Base-by-base conservation (phyloP, 1,140 invertebrate genomes). In the Cyclina sinensis region DNA sequence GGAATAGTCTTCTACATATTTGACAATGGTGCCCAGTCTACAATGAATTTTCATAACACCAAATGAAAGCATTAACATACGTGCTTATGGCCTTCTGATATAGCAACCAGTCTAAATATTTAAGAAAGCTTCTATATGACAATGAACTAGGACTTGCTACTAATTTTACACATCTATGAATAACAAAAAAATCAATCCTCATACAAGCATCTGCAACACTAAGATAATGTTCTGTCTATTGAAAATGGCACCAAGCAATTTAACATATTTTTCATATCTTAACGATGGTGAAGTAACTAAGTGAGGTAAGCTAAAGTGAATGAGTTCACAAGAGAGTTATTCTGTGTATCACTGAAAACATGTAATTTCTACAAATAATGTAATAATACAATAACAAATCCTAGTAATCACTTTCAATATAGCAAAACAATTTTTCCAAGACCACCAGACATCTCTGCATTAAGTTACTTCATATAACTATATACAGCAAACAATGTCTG, bases 371-470 rank as follows among this genome's bases (percentile, higher is more conserved):
- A 70, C 12, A 70, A 70, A 37, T 14, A 37, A 30, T 32, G 12
- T 30, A 70, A 35, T 70, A 70, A 37, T 32, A 70, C 65, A 70
- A 70, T 70, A 70, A 70, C 32, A 9, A 70, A 37, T 70, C 65
- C 16, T 37, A 43, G 5, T 65, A 27, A 37, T 62, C 65, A 70
- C 37, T 70, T 30, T 14, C 35, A 70, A 70, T 37, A 27, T 70
- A 37, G 35, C 65, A 70, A 70, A 70, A 70, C 3, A 30, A 65
- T 18, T 57, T 18, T 5, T 57, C 37, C 65, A 70, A 70, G 32
- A 70, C 4, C 65, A 70, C 14, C 65, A 37, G 27, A 32, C 32
- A 35, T 70, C 32, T 39, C 65, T 14, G 37, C 14, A n/a, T n/a
- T n/a, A n/a, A 14, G 3, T 9, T 39, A 70, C 32, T 12, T 18